Percentiles rank a stretch among this genome's conserved stretches.
phyloP scores from a whole-genome alignment of 2,797 vertebrate genomes.

The Lagocephalus sceleratus region DNA sequence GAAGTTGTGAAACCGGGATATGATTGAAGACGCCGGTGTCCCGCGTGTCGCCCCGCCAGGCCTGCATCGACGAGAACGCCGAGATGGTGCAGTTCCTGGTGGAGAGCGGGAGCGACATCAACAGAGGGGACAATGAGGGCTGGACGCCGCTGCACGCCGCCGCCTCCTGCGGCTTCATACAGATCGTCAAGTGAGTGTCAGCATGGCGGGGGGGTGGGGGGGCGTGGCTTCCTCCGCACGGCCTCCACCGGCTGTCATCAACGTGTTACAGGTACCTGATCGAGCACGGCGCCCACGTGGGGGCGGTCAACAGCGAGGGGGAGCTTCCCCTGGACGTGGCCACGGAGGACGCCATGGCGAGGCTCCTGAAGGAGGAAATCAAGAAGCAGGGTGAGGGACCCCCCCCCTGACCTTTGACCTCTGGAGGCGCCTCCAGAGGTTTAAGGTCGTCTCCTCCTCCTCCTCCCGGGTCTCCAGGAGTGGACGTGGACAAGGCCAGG shows the following conservation, averaged over 20 bases:
- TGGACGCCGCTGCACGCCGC: constrained; percentile 84
- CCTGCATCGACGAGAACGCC: constrained; percentile 83
- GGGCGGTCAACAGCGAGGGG: constrained; percentile 84
- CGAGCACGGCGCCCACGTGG: constrained; percentile 77
- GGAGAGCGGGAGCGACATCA: constrained; percentile 80
- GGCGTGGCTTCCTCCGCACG: background rate
- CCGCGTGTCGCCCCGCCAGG: constrained; percentile 59
- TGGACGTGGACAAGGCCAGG: constrained; percentile 80
- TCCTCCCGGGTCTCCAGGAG: constrained; percentile 53
- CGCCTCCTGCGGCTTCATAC: constrained; percentile 80
- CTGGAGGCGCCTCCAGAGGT: too few species aligned
- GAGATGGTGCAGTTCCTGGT: constrained; percentile 87
- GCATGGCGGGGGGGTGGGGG: too few species aligned
- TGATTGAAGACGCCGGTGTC: background rate
- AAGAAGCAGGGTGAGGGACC: constrained; percentile 80
- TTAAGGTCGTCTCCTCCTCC: background rate
- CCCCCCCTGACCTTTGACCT: too few species aligned
- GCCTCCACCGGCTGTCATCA: background rate
- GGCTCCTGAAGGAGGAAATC: constrained; percentile 80
- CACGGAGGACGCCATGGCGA: constrained; percentile 81
- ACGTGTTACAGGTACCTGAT: constrained; percentile 55
- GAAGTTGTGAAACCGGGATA: constrained; percentile 23
- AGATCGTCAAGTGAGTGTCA: constrained; percentile 75
- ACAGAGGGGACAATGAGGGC: constrained; percentile 83
- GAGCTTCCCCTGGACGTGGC: constrained; percentile 84